Percentiles rank a stretch among this genome's conserved stretches.
Evolutionary conservation across 2,888 invertebrate species (phyloP).

Genomic region (Drosophila kuntzei): DNA sequence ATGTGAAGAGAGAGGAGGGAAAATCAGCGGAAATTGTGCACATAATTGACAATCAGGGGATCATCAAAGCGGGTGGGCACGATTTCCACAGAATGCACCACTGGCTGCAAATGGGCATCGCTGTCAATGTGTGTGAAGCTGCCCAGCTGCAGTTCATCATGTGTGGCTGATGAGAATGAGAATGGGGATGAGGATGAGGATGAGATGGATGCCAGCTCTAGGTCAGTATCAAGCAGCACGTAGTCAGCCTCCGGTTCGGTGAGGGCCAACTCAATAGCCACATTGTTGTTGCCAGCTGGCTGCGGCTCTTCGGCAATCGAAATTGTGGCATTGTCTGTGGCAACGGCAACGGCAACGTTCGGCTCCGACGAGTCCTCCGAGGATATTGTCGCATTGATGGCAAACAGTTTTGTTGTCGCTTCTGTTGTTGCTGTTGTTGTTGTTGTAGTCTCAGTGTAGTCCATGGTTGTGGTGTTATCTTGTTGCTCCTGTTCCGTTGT

Average conservation of each 20-base stretch:
- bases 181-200: not conserved
- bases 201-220: conserved; percentile 17
- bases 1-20: too few relatives aligned
- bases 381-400: conserved; percentile 65
- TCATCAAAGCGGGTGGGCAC: conserved; percentile 80
- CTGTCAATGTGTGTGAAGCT: conserved; percentile 80
- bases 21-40: conserved; percentile 70
- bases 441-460: conserved; percentile 30
- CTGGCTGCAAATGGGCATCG: conserved; percentile 80
- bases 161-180: conserved; percentile 20
- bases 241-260: conserved; percentile 77
- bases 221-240: conserved; percentile 69
- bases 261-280: conserved; percentile 60
- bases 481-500: conserved; percentile 31
- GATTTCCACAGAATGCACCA: conserved; percentile 82
- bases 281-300: conserved; percentile 64
- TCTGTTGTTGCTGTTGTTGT: conserved; percentile 31
- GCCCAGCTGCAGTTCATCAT: conserved; percentile 74
- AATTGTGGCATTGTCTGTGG: conserved; percentile 59
- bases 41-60: conserved; percentile 76
- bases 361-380: conserved; percentile 45
- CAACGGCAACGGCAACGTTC: conserved; percentile 58
- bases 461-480: conserved; percentile 42
- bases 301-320: conserved; percentile 66
- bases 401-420: conserved; percentile 60